Base-by-base conservation (phyloP, 2,888 invertebrate genomes). In the Schrankia costaestrigalis region DNA sequence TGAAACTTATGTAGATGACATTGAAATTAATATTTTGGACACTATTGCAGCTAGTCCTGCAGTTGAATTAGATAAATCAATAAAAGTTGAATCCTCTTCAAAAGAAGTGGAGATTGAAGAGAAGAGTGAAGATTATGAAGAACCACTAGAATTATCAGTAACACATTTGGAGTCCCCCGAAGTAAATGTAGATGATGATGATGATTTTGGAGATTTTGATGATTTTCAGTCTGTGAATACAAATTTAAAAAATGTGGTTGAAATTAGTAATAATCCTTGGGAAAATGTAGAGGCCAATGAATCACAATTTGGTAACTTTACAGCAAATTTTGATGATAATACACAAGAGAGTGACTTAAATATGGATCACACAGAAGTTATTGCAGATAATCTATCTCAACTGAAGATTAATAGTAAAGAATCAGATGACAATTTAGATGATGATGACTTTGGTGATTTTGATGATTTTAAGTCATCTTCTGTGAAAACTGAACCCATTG, bases 361-460 rank as follows among this genome's bases (percentile, higher is more conserved):
- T 3, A 2, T 13, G 10, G 14, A n/a, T 8, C 3, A 8, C 10
- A 21, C 12, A 36, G 42, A 49, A 36, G 30, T 27, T 17, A 13
- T 30, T 33, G 21, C 30, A 2, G 27, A n/a, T 15, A 35, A 31
- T 25, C 3, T 10, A 17, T n/a, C 26, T 5, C 24, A 53, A 29
- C 38, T 38, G 45, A 40, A 45, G 18, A 26, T 36, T 45, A 42
- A 61, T 32, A 35, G 9, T 24, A 50, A 36, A 17, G 27, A 46
- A 14, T 38, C 24, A 23, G 37, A 67, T 24, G 47, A 46, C 39
- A 31, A 30, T 29, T 25, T 23, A 42, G 75, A 78, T 46, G 78
- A 85, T 71, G 76, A 81, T 65, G 85, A 90, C 54, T 91, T 91
- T 77, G 86, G 89, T 23, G 90, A 90, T 62, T 91, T 91, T 76